Evolutionary conservation across 92 coral and sea anemone species (phyloP), one percentile per base, ranked within the genome.

Genomic region (Actinostola sp.): DNA sequence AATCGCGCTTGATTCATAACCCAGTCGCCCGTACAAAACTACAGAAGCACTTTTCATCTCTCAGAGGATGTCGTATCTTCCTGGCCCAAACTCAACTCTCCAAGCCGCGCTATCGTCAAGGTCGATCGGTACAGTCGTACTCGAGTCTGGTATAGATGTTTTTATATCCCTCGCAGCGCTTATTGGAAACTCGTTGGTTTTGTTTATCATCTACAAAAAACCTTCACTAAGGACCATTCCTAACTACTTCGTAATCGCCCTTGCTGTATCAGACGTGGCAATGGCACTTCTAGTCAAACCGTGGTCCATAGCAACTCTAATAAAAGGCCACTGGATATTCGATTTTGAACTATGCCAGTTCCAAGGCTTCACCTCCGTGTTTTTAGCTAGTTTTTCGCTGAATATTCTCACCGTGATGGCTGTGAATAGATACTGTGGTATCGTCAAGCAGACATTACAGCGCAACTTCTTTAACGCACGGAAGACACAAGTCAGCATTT

Each of bases 361-460:
- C 8, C 88, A 82, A 54, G 88, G 88, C 7, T 82, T 82, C 41
- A 67, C 63, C 44, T 33, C 78, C 30, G 71, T 75, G 34, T 68
- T 67, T 34, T 51, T 76, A 3, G 56, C 83, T 24, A 67, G 72
- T 27, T 66, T 82, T 13, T 82, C 88, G 14, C 65, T 82, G 16
- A 42, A 67, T 12, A 55, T 72, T 8, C 49, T 82, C 52, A 63
- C 88, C 5, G 39, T 67, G 31, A 82, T 70, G 63, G 82, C 88
- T 1, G 61, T 82, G 15, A 82, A 82, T 23, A 42, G 88, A 50
- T 75, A 76, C 73, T 76, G 70, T 35, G 45, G 88, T 1, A 80
- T 82, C 11, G 83, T 82, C 9, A 69, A 70, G 33, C 76, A 59
- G 14, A 35, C 44, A 12, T 58, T 70, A 13, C 79, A 82, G 52